These are phyloP conservation scores for Folsomia manolachei DNA, from an alignment of 2,888 invertebrate genomes.

Conservation along the genomic window DNA sequence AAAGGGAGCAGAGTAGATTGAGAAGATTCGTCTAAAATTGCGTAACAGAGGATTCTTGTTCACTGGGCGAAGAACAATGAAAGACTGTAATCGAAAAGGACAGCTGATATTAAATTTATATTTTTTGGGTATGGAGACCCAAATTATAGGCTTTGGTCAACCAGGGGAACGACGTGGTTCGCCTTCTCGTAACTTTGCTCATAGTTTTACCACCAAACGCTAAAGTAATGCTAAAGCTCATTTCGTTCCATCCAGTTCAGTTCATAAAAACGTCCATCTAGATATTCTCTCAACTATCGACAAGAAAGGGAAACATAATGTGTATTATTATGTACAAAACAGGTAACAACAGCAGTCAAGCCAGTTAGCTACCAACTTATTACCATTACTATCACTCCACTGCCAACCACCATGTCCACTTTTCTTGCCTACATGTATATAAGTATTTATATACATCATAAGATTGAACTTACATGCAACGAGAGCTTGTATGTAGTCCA, in stretches of 20 bases:
- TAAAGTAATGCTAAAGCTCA: too few species aligned
- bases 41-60: conserved; percentile 42
- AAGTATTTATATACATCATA: not conserved
- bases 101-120: conserved; percentile 51
- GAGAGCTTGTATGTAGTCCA: too few species aligned
- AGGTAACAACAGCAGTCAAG: conserved; percentile 15
- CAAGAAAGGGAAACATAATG: conserved; percentile 17
- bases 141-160: conserved; percentile 52
- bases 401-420: not conserved
- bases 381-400: too few species aligned
- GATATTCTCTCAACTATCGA: conserved; percentile 15
- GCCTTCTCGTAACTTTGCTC: conserved; percentile 29
- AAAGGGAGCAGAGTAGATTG: too few species aligned
- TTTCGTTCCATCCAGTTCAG: too few species aligned
- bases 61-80: conserved; percentile 50
- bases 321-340: conserved; percentile 19
- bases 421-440: not conserved
- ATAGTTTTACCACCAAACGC: conserved; percentile 14
- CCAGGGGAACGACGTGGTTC: conserved; percentile 48
- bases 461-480: too few species aligned
- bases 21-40: too few species aligned
- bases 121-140: conserved; percentile 49
- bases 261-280: conserved; percentile 17
- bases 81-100: conserved; percentile 51
- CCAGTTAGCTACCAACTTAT: conserved; percentile 10